Evolutionary conservation across 2,113 vertebrate species (phyloP).

Genomic region (Menidia beryllina): DNA sequence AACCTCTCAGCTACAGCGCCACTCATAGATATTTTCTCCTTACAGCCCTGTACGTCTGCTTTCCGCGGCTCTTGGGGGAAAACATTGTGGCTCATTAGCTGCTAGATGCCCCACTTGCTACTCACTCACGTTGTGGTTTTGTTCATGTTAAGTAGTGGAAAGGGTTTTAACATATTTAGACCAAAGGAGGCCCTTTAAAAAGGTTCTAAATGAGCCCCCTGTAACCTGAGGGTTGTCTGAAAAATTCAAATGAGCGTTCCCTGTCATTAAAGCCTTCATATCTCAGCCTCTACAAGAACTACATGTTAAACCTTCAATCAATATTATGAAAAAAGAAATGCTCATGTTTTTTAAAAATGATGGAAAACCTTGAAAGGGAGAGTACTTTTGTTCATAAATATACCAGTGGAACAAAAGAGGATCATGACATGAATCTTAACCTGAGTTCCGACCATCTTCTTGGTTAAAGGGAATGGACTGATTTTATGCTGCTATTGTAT

Average conservation of each 20-base stretch:
- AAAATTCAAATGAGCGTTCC: not conserved
- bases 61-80: not conserved
- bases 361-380: too few species aligned
- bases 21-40: slow-evolving; percentile 8
- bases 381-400: too few species aligned
- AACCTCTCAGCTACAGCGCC: slow-evolving; percentile 15
- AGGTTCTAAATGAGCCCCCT: not conserved
- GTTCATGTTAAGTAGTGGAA: not conserved
- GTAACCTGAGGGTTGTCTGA: not conserved
- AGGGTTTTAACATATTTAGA: slow-evolving; percentile 8
- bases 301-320: not conserved
- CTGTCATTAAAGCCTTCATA: not conserved
- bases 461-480: too few species aligned
- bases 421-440: too few species aligned
- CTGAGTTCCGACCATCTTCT: too few species aligned
- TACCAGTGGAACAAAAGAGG: too few species aligned
- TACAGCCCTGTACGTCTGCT: not conserved
- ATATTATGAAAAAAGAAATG: not conserved
- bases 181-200: not conserved
- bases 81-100: slow-evolving; percentile 1
- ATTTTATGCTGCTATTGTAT: too few species aligned
- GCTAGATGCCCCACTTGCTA: not conserved
- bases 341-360: too few species aligned
- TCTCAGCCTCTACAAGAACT: not conserved
- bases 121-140: not conserved